Evolutionary conservation across 23 tunicate species (phyloP).

Genomic region (Styela plicata): DNA sequence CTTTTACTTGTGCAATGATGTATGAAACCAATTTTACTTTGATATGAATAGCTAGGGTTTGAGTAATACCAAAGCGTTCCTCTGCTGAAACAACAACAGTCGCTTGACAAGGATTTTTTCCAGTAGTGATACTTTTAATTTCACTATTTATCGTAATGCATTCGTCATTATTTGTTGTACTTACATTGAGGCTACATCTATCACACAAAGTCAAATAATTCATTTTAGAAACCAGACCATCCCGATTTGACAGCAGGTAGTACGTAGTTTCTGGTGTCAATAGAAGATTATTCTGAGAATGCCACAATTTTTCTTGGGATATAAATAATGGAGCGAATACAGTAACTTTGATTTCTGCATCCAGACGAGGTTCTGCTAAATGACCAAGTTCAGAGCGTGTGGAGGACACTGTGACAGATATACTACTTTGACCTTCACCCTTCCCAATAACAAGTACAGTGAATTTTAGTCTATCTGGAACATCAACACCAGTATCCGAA

Average conservation of each 20-base stretch:
- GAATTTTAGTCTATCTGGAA: conserved; percentile 39
- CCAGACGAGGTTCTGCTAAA: conserved; percentile 12
- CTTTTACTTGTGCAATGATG: conserved; percentile 40
- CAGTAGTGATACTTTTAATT: conserved; percentile 35
- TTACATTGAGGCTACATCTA: background rate
- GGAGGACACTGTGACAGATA: conserved; percentile 51
- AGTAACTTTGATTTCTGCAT: conserved; percentile 60
- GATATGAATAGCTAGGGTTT: conserved; percentile 66
- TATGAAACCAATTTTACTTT: conserved; percentile 60
- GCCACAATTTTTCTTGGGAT: conserved; percentile 31
- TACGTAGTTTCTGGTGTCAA: conserved; percentile 54
- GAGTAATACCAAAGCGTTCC: conserved; percentile 64
- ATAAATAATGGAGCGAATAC: conserved; percentile 29
- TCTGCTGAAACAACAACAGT: conserved; percentile 62
- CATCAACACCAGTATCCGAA: conserved; percentile 52
- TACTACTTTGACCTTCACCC: conserved; percentile 52
- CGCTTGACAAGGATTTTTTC: conserved; percentile 53
- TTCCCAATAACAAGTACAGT: conserved; percentile 58
- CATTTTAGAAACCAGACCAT: conserved; percentile 48
- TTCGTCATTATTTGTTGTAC: background rate
- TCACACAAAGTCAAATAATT: background rate
- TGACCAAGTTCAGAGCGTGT: conserved; percentile 32
- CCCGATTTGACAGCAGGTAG: conserved; percentile 57
- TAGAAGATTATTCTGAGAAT: conserved; percentile 49
- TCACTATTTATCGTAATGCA: conserved; percentile 17